Evolutionary conservation across 2,888 invertebrate genomes (phyloP), one percentile per base, ranked within the genome.

Genomic region (Deroplatys truncata): DNA sequence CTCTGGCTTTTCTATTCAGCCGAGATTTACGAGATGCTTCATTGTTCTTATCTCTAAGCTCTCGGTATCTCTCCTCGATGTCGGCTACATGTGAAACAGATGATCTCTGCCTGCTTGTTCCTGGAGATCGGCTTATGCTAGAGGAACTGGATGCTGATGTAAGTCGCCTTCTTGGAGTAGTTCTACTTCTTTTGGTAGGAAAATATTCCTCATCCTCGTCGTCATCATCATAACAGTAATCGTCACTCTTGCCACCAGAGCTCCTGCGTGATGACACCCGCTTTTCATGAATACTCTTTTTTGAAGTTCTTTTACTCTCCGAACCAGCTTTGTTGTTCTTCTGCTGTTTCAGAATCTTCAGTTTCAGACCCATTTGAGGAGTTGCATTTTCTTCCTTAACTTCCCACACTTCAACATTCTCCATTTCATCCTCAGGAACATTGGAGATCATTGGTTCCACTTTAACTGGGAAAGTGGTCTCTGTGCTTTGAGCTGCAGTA

Each of bases 21-120:
- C 97, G 94, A 1, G 97, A 97, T 91, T 96, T 95, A 91, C 97
- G 94, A 84, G 97, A 97, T 84, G 97, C 97, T 93, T 97, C 97
- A 92, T 97, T 97, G 93, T 97, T 97, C 92, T 96, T 96, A 92
- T 96, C 96, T 89, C 97, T 94, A 91, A 96, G 94, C 92, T 96
- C 96, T 88, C 96, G 94, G 92, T 97, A 97, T 91, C 94, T 95
- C 56, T 72, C 56, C 56, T 72, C 56, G 7, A 72, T 72, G 85
- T 86, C 85, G n/a, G 89, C 49, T 28, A 43, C 90, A 84, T 29
- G 49, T 7, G 49, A 83, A 15, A 28, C 49, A 20, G 89, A 85
- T 29, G 56, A 84, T 82, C 82, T 84, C n/a, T 35, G 25, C 85
- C 85, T 85, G 43, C 85, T 88, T 29, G 56, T 56, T 82, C 16